Percentiles rank a stretch among this genome's conserved stretches.
Evolutionary conservation across 2,888 invertebrate species (phyloP).

Genomic region (Andricus quercusramuli): DNA sequence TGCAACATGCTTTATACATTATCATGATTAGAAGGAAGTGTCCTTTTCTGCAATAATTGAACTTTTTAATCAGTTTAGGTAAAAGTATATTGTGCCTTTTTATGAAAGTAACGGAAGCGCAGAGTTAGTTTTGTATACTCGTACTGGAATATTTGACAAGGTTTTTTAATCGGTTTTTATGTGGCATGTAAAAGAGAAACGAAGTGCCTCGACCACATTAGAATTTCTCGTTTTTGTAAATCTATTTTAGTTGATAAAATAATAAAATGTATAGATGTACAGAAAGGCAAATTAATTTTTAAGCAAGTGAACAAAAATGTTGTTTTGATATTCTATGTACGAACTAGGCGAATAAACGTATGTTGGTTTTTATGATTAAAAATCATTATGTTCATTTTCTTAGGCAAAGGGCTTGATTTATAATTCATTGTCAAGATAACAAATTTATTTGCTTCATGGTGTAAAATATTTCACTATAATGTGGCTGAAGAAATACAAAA

Average conservation of each 20-base stretch:
- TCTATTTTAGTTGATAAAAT: slow-evolving; percentile 28
- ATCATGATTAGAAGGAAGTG: slow-evolving; percentile 4
- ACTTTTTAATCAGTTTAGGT: slow-evolving; percentile 1
- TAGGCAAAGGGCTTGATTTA: too few species aligned
- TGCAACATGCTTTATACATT: neutral
- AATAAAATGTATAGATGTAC: slow-evolving; percentile 29
- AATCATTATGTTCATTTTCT: slow-evolving; percentile 13
- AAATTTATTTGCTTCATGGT: neutral
- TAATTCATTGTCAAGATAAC: neutral
- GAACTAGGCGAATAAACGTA: neutral
- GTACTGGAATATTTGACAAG: neutral
- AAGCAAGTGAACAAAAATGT: neutral
- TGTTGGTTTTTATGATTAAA: neutral
- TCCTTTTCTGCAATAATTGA: neutral
- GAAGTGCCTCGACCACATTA: neutral
- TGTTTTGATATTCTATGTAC: neutral
- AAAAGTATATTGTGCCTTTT: neutral
- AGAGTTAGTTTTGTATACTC: neutral
- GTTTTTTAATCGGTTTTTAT: neutral
- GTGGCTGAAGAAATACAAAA: slow-evolving; percentile 12
- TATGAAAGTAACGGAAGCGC: neutral
- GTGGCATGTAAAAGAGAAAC: neutral
- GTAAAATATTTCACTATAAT: slow-evolving; percentile 27
- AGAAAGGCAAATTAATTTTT: slow-evolving; percentile 9
- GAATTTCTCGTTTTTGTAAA: slow-evolving; percentile 21